Evolutionary conservation across 2,113 vertebrate genomes (phyloP).

Genomic region (Microcebus murinus): DNA sequence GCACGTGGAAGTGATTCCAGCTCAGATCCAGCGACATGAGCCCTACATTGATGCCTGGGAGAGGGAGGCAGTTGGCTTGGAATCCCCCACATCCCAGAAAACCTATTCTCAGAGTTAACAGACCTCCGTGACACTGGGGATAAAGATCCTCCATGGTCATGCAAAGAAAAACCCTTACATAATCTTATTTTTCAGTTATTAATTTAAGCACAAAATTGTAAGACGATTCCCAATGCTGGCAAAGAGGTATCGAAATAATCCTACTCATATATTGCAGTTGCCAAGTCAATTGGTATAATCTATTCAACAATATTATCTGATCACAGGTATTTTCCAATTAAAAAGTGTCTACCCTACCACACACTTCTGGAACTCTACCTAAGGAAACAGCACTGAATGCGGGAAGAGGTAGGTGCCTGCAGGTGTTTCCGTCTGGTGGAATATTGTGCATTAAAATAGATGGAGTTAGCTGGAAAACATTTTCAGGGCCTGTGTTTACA

Average conservation of each 20-base stretch:
- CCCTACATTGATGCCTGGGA: slow-evolving; percentile 90
- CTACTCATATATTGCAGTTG: neutral
- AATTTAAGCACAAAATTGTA: neutral
- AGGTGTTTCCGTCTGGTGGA: neutral
- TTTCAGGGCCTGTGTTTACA: neutral
- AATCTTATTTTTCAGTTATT: neutral
- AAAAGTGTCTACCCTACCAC: neutral
- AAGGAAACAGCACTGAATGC: neutral
- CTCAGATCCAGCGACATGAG: slow-evolving; percentile 91
- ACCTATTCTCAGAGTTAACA: neutral
- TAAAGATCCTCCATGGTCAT: neutral
- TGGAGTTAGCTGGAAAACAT: neutral
- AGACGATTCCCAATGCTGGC: neutral
- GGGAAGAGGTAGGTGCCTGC: too few relatives aligned
- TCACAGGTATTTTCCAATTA: neutral
- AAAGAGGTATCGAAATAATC: neutral
- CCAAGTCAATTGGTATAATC: neutral
- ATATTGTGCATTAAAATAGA: neutral
- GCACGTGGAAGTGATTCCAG: slow-evolving; percentile 92
- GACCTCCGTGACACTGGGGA: neutral
- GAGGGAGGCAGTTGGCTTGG: slow-evolving; percentile 25
- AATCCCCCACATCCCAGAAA: neutral
- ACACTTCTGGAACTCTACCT: neutral
- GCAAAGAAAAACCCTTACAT: neutral
- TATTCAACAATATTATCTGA: neutral